Conservation (phyloP, 2,797 vertebrate species). For the Sciurus carolinensis region DNA sequence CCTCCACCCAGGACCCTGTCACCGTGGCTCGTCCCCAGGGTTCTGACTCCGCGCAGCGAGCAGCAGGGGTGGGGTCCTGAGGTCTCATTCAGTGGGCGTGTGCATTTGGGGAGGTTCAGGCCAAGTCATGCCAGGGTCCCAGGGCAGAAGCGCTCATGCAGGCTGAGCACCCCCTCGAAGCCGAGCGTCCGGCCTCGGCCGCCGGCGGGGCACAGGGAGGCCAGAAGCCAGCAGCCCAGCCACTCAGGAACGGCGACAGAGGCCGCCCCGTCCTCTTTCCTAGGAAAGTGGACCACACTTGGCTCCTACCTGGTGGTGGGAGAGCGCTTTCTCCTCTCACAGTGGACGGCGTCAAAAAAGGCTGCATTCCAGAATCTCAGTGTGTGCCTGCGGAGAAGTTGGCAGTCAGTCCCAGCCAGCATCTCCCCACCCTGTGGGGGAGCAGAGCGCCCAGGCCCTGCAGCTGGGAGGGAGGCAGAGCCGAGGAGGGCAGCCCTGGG, state of each 20-base stretch:
- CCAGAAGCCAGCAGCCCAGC: not conserved
- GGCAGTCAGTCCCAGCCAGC: too few species aligned
- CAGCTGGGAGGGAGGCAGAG: too few species aligned
- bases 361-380: slow-evolving; percentile 98
- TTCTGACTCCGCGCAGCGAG: not conserved
- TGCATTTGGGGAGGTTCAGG: slow-evolving; percentile 54
- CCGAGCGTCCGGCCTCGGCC: slow-evolving; percentile 43
- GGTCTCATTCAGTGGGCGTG: not conserved
- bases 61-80: not conserved
- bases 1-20: too few species aligned
- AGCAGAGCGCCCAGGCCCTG: too few species aligned
- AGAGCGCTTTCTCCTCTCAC: slow-evolving; percentile 97
- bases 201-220: not conserved
- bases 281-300: not conserved
- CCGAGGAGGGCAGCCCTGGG: not conserved
- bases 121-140: slow-evolving; percentile 78
- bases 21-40: not conserved
- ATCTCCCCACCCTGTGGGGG: too few species aligned
- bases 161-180: not conserved
- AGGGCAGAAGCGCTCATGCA: slow-evolving; percentile 74
- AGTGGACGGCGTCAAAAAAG: slow-evolving; percentile 98
- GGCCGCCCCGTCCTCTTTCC: not conserved
- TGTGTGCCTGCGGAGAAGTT: slow-evolving; percentile 92
- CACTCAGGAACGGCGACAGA: not conserved
- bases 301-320: slow-evolving; percentile 95